Base-by-base conservation (phyloP, 2,888 invertebrate genomes). In the Lasioglossum marginatum region DNA sequence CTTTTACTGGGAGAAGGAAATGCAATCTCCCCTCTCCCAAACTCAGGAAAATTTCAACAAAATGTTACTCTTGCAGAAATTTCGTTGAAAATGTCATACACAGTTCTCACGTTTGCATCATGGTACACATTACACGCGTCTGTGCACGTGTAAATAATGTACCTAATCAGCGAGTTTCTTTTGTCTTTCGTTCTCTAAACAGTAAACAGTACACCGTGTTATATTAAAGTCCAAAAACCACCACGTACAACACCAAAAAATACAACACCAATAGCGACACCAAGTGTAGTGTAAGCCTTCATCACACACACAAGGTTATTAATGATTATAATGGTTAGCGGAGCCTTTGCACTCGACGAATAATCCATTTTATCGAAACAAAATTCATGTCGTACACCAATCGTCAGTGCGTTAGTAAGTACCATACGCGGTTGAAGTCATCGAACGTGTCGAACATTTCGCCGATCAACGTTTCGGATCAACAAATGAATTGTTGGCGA, bases 241-340 rank as follows among this genome's bases (percentile, higher is more conserved):
- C 89, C 93, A 95, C 91, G 91, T 93, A 94, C 94, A 95, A 93
- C 94, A 95, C 93, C 93, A 94, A 94, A 91, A 90, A 94, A 92
- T 92, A 92, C 94, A 94, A 95, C 95, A 95, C 93, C 94, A 95
- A 94, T 94, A 95, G 94, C 95, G 94, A 95, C 95, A 95, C 93
- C 95, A 94, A 94, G 93, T 94, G 93, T 94, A 94, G 94, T 94
- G 93, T 94, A 95, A 95, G 94, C 94, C 93, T 93, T 93, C 92
- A 93, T 93, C 94, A 94, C 94, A 94, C 94, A 93, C 94, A 94
- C 94, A 93, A 94, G 93, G 92, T 94, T 94, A 93, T 94, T 93
- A 93, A 93, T 94, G n/a, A 91, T 89, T 88, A 87, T 88, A 89
- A 76, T 91, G 87, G 90, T 90, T 90, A 90, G 90, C 88, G 89